A percentile compares a stretch with the other conserved stretches of the same genome.
Conservation (phyloP, 2,113 vertebrate genomes). For the Indicator maculatus region DNA sequence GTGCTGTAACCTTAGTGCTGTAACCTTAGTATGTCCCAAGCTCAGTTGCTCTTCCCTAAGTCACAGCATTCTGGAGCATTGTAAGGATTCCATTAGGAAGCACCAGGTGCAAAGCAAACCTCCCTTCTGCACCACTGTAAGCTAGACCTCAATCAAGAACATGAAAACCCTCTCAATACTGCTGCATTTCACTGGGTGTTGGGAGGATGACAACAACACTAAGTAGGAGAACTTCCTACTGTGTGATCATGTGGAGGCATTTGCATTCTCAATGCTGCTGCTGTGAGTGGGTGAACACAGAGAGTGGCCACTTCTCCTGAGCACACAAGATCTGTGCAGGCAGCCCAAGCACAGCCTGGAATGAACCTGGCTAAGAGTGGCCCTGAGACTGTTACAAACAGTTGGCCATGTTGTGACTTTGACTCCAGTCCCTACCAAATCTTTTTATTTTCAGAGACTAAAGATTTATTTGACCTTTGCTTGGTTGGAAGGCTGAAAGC, state of each 20-base stretch:
- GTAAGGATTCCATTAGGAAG: not conserved
- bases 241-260: not conserved
- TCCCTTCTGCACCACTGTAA: not conserved
- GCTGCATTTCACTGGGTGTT: not conserved
- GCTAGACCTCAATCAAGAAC: not conserved
- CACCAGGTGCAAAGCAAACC: not conserved
- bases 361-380: not conserved
- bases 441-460: not conserved
- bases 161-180: not conserved
- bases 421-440: not conserved
- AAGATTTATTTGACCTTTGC: not conserved
- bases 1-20: not conserved
- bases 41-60: not conserved
- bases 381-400: not conserved
- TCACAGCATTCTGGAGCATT: not conserved
- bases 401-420: not conserved
- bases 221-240: not conserved
- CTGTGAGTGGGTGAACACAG: not conserved
- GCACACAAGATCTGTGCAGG: not conserved
- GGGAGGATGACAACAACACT: not conserved
- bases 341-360: not conserved
- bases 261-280: not conserved
- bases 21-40: not conserved
- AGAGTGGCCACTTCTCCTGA: not conserved
- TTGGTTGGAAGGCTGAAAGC: not conserved